Conservation (phyloP, 2,113 vertebrate genomes). For the Elgaria multicarinata region DNA sequence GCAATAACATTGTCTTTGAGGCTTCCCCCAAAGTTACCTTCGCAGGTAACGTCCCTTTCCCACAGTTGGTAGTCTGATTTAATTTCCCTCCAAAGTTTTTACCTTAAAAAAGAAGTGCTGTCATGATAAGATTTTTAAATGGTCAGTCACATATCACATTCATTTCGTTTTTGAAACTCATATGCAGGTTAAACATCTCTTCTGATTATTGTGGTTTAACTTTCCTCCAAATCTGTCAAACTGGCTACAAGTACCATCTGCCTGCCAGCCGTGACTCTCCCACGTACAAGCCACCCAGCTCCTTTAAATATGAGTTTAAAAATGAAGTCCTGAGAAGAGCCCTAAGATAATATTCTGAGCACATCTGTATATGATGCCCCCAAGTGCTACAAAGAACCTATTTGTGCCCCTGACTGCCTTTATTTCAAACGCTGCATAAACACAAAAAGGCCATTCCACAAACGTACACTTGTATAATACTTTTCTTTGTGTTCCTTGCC, state of each 20-base stretch:
- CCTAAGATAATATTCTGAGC: neutral
- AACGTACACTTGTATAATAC: conserved; percentile 18
- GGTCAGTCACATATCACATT: neutral
- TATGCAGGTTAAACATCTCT: neutral
- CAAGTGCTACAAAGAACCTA: neutral
- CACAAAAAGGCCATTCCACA: neutral
- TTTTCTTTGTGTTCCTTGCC: conserved; percentile 4
- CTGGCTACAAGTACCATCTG: neutral
- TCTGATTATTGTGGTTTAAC: neutral
- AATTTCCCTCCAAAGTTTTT: neutral
- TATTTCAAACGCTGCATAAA: neutral
- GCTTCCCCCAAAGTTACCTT: neutral
- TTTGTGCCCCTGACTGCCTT: rapidly evolving
- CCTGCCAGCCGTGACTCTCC: neutral
- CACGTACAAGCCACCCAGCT: neutral
- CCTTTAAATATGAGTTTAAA: neutral
- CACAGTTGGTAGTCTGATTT: too few relatives aligned
- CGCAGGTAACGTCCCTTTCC: neutral
- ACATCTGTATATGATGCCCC: neutral
- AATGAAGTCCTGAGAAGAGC: neutral
- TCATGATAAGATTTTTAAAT: neutral
- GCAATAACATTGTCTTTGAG: neutral
- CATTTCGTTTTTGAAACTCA: neutral
- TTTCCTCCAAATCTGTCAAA: neutral
- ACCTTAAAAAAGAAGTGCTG: neutral